Evolutionary conservation across 2,888 invertebrate species (phyloP).

Genomic region (Megaustenia siamemsis): DNA sequence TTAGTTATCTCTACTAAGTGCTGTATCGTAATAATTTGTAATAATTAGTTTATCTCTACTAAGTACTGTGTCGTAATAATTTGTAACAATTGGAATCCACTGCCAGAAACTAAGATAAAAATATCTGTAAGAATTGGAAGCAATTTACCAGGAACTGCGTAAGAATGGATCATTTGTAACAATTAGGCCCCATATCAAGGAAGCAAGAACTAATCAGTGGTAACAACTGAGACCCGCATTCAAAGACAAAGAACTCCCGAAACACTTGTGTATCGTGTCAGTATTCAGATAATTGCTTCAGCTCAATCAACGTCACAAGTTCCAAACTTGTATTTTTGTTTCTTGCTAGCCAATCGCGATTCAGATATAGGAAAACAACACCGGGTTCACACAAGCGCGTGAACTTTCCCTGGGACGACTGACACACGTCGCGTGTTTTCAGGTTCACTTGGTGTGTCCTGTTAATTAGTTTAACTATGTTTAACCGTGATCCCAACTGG

Average conservation of each 20-base stretch:
- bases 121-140: too few species aligned
- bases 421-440: neutral
- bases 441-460: neutral
- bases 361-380: neutral
- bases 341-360: neutral
- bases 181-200: too few species aligned
- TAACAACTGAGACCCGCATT: too few species aligned
- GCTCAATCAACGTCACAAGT: neutral
- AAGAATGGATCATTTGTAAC: too few species aligned
- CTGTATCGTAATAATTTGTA: too few species aligned
- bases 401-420: neutral
- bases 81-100: too few species aligned
- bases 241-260: neutral
- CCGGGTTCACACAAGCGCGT: neutral
- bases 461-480: neutral
- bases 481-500: neutral
- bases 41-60: too few species aligned
- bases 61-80: too few species aligned
- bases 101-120: too few species aligned
- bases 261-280: slow-evolving; percentile 1
- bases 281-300: neutral
- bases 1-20: too few species aligned
- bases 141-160: too few species aligned
- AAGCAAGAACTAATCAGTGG: too few species aligned
- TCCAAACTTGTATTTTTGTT: neutral